Conservation (phyloP, 2,888 invertebrate genomes). For the Oscheius sp. region DNA sequence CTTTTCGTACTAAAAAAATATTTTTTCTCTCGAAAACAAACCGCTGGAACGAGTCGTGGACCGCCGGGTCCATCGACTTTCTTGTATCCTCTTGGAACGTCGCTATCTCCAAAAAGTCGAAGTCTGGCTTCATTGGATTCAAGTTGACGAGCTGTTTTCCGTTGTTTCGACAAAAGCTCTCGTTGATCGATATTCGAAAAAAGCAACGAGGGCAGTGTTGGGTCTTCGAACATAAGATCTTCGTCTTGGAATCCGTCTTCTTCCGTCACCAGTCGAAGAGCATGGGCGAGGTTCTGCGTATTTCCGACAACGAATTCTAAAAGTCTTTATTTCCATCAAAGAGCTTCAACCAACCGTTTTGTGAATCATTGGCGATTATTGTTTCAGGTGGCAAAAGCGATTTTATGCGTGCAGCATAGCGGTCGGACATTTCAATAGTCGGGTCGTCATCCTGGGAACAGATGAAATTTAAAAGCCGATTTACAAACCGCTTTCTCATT, state of each 20-base stretch:
- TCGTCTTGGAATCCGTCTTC: background rate
- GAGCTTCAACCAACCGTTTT: background rate
- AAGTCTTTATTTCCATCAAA: background rate
- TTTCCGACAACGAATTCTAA: slow-evolving; percentile 5
- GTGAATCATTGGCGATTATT: background rate
- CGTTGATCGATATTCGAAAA: background rate
- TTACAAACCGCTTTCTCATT: background rate
- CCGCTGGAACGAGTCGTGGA: slow-evolving; percentile 19
- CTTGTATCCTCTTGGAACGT: slow-evolving; percentile 26
- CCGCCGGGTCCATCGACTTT: slow-evolving; percentile 28
- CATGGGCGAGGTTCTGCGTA: slow-evolving; percentile 16
- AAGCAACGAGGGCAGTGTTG: background rate
- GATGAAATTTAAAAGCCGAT: background rate
- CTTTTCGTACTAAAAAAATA: background rate
- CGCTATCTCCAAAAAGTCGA: slow-evolving; percentile 32
- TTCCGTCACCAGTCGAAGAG: slow-evolving; percentile 9
- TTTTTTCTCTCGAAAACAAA: background rate
- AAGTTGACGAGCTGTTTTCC: slow-evolving; percentile 29
- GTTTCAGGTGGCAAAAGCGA: background rate
- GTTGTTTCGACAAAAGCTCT: background rate
- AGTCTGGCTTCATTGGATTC: slow-evolving; percentile 32
- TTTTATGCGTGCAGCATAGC: background rate
- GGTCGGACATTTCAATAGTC: background rate
- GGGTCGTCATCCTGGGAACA: background rate
- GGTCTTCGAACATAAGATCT: background rate